Conservation (phyloP, 2,888 invertebrate species). For the Drosophila ezoana region DNA sequence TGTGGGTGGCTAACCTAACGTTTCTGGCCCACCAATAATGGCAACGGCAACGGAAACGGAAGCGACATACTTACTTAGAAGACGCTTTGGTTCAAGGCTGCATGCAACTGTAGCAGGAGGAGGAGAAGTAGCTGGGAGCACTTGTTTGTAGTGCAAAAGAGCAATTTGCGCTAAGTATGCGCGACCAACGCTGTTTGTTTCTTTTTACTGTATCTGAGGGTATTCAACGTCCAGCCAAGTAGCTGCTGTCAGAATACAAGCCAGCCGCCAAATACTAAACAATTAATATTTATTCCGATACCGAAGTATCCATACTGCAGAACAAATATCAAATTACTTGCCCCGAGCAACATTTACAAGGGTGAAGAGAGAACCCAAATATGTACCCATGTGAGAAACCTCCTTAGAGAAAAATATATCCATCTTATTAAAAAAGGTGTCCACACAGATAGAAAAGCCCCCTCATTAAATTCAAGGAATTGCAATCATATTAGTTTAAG, state of each 20-base stretch:
- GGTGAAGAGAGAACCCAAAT: neutral
- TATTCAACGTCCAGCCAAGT: constrained; percentile 13
- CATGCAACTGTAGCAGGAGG: constrained; percentile 9
- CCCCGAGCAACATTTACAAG: no score
- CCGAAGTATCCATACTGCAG: neutral
- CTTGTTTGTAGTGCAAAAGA: constrained; percentile 51
- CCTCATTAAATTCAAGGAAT: no score
- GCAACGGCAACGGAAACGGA: constrained; percentile 71
- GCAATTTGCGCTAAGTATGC: constrained; percentile 68
- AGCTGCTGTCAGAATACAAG: constrained; percentile 3
- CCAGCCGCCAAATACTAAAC: neutral
- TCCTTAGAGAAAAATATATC: no score
- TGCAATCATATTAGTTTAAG: no score
- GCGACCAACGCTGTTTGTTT: constrained; percentile 54
- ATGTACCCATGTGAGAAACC: neutral
- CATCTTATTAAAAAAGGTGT: no score
- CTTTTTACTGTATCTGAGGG: constrained; percentile 24
- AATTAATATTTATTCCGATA: constrained; percentile 4
- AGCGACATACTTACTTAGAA: constrained; percentile 77
- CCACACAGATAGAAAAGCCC: no score
- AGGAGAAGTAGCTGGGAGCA: neutral
- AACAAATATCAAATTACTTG: neutral
- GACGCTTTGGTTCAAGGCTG: constrained; percentile 39
- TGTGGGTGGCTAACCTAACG: constrained; percentile 37
- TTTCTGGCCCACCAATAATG: constrained; percentile 55